Percentiles rank a stretch among this genome's conserved stretches.
These are phyloP conservation scores for Cheirogaleus major DNA, from an alignment of 2,797 vertebrate species.

Conservation along the genomic window DNA sequence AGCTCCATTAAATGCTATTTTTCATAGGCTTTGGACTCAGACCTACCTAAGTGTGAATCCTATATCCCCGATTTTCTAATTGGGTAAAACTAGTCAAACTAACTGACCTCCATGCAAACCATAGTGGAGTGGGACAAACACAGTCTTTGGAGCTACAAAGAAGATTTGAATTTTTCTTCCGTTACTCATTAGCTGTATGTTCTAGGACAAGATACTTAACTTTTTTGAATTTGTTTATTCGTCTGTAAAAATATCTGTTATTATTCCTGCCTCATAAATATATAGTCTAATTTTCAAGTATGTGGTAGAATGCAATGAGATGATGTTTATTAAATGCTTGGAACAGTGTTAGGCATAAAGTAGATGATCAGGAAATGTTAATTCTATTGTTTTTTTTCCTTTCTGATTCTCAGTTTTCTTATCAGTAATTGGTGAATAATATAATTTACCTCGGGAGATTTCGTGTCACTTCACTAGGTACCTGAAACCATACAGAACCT, in stretches of 20 bases:
- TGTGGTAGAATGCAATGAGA: not conserved
- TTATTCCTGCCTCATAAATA: not conserved
- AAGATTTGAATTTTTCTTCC: not conserved
- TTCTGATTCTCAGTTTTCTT: not conserved
- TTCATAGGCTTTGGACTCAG: not conserved
- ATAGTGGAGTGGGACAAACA: not conserved
- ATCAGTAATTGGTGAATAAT: not conserved
- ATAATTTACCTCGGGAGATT: not conserved
- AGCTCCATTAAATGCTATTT: not conserved
- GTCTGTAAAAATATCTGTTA: not conserved
- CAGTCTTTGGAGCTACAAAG: not conserved
- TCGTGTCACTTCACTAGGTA: not conserved
- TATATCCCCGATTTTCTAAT: not conserved
- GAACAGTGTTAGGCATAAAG: not conserved
- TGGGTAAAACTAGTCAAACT: not conserved
- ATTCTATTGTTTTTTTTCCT: not conserved
- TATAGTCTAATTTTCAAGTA: not conserved
- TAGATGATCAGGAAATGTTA: not conserved
- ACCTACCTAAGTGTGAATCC: not conserved
- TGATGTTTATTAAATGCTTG: not conserved
- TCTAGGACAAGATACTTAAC: not conserved
- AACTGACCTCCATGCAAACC: not conserved
- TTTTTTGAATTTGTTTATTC: not conserved
- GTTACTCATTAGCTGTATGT: not conserved
- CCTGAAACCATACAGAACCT: not conserved